phyloP scores from a whole-genome alignment of 1,140 invertebrate species.

The Drosophila kepulauana region DNA sequence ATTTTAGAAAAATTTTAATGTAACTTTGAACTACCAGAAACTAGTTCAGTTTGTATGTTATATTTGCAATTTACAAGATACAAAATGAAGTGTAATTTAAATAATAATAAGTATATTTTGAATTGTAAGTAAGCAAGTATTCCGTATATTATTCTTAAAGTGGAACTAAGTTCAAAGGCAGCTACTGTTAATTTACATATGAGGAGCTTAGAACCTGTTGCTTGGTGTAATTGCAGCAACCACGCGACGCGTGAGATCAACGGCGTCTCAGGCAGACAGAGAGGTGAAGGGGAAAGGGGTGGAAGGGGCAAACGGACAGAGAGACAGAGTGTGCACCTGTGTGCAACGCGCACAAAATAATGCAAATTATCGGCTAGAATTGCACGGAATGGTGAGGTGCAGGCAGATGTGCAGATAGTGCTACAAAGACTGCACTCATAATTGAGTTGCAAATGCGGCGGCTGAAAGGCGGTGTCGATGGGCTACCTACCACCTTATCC shows the following conservation, averaged over 20 bases:
- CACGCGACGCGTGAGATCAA: constrained; percentile 70
- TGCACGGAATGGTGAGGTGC: constrained; percentile 77
- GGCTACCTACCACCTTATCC: neutral
- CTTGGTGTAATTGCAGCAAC: constrained; percentile 70
- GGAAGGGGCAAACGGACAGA: neutral
- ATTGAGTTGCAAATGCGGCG: constrained; percentile 74
- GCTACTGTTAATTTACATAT: neutral
- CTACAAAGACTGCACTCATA: constrained; percentile 51
- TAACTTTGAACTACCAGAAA: too few species aligned
- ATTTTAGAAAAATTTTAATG: too few species aligned
- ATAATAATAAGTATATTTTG: too few species aligned
- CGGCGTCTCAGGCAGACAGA: constrained; percentile 36
- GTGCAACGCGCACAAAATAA: constrained; percentile 66
- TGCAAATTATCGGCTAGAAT: constrained; percentile 80
- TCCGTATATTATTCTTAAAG: neutral
- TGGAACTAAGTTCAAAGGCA: neutral
- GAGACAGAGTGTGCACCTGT: constrained; percentile 59
- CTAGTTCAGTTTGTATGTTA: too few species aligned
- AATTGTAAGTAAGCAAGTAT: too few species aligned
- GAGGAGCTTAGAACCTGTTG: constrained; percentile 23
- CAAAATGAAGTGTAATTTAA: too few species aligned
- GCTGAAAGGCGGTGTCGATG: constrained; percentile 18
- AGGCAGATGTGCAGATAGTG: constrained; percentile 53
- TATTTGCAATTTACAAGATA: too few species aligned
- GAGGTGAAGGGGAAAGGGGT: too few species aligned